A percentile compares a stretch with the other conserved stretches of the same genome.
phyloP scores from a whole-genome alignment of 1,140 invertebrate species.

The Dendrolimus punctatus region DNA sequence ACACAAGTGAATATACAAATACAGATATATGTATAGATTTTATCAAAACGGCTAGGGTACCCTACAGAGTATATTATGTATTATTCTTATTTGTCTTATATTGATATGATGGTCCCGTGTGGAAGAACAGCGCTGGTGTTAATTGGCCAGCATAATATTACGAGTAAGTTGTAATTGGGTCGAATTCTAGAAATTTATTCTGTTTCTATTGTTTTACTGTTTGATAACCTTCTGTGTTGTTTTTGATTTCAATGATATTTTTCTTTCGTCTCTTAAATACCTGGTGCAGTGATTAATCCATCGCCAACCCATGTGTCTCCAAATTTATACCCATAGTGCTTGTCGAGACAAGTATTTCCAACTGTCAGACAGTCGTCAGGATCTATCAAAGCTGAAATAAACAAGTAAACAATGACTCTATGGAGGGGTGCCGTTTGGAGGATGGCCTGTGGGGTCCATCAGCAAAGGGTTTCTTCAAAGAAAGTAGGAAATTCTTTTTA shows the following conservation, averaged over 20 bases:
- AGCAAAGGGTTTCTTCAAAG: not conserved
- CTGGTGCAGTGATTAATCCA: slow-evolving; percentile 2
- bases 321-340: not conserved
- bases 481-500: not conserved
- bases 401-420: not conserved
- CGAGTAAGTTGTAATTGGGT: too few species aligned
- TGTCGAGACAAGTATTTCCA: not conserved
- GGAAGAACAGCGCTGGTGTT: too few species aligned
- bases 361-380: slow-evolving; percentile 5
- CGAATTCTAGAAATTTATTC: not conserved
- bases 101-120: too few species aligned
- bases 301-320: not conserved
- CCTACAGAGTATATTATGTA: too few species aligned
- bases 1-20: too few species aligned
- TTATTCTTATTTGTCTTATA: too few species aligned
- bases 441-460: too few species aligned
- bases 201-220: too few species aligned
- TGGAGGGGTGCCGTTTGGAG: too few species aligned
- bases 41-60: too few species aligned
- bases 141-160: not conserved
- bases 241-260: not conserved
- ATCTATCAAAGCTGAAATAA: slow-evolving; percentile 3
- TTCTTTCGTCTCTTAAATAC: not conserved
- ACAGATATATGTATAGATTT: too few species aligned
- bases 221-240: too few species aligned